A percentile compares a stretch with the other conserved stretches of the same genome.
Evolutionary conservation across 2,113 vertebrate genomes (phyloP).

Genomic region (Okapia johnstoni): DNA sequence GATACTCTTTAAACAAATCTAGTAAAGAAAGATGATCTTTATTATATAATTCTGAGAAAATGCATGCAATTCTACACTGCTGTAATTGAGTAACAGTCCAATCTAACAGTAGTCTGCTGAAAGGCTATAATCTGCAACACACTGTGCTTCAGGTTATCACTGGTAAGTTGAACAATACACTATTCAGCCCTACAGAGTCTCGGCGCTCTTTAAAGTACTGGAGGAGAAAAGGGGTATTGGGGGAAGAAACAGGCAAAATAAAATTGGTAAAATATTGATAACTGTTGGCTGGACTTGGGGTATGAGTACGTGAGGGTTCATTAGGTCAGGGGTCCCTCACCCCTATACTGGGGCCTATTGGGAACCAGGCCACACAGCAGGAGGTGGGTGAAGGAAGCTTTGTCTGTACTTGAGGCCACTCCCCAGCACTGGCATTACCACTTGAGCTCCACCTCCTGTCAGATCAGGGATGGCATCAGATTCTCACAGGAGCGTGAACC

Average conservation of each 20-base stretch:
- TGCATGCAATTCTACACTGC: not conserved
- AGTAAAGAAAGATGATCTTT: not conserved
- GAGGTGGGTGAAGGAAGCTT: not conserved
- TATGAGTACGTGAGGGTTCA: not conserved
- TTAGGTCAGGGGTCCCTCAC: not conserved
- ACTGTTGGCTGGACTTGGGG: not conserved
- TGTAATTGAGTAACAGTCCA: not conserved
- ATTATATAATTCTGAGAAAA: not conserved
- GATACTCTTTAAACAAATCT: not conserved
- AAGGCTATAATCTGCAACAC: not conserved
- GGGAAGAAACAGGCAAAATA: not conserved
- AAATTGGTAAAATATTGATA: not conserved
- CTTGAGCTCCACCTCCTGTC: not conserved
- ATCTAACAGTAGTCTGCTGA: not conserved
- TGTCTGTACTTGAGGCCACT: not conserved
- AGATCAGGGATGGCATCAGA: not conserved
- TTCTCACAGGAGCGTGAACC: not conserved
- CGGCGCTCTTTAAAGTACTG: not conserved
- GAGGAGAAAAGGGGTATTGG: not conserved
- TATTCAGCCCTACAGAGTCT: not conserved
- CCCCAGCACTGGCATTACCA: not conserved
- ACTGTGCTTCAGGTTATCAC: not conserved
- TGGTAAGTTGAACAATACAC: not conserved
- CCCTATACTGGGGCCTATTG: not conserved
- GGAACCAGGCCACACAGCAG: not conserved